These are phyloP conservation scores for Sebastes oblongus DNA, from an alignment of 2,797 vertebrate genomes.

Conservation along the genomic window DNA sequence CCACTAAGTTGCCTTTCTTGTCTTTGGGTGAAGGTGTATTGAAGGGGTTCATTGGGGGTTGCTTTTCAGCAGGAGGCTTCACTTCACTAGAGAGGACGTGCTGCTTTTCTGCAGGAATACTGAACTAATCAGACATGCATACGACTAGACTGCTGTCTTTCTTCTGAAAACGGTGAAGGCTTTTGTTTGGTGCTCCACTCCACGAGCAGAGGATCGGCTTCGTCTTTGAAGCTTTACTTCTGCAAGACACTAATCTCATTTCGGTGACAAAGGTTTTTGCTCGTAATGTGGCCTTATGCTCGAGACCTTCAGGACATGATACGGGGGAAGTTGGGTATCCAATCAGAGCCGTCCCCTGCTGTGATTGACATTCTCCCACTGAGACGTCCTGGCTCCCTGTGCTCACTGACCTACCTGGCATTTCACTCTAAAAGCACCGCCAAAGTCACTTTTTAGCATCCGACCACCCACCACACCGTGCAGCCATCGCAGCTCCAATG, in stretches of 20 bases:
- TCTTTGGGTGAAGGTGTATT: not conserved
- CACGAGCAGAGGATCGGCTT: not conserved
- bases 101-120: conserved; percentile 5
- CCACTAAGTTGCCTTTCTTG: not conserved
- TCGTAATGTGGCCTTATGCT: conserved; percentile 9
- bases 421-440: conserved; percentile 47
- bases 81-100: not conserved
- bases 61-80: conserved; percentile 12
- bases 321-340: conserved; percentile 27
- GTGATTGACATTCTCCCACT: conserved; percentile 64
- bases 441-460: conserved; percentile 29
- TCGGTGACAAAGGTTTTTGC: conserved; percentile 9
- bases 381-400: conserved; percentile 51
- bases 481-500: not conserved
- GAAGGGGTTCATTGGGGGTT: not conserved
- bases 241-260: conserved; percentile 10
- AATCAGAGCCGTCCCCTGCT: conserved; percentile 51
- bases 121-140: not conserved
- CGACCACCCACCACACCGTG: not conserved
- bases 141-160: not conserved
- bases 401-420: conserved; percentile 54
- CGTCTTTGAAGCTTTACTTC: not conserved
- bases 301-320: conserved; percentile 38
- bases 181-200: not conserved
- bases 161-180: not conserved